phyloP scores from a whole-genome alignment of 2,113 vertebrate genomes.

The Phylloscopus trochiloides region DNA sequence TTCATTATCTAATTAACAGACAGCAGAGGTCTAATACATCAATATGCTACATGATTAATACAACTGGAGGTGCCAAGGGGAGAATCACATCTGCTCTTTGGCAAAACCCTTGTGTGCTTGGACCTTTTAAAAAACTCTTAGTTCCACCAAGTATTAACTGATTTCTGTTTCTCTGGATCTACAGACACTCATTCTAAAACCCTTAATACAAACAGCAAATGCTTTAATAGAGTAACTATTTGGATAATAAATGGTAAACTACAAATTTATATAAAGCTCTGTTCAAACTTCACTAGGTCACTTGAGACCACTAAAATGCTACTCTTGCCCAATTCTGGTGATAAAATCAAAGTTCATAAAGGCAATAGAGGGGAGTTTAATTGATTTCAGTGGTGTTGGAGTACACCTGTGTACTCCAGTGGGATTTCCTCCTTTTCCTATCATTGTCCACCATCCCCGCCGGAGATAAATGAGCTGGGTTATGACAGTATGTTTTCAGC shows the following conservation, averaged over 20 bases:
- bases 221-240: neutral
- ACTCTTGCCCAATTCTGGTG: neutral
- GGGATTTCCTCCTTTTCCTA: neutral
- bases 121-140: neutral
- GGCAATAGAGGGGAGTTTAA: neutral
- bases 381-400: neutral
- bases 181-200: neutral
- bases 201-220: neutral
- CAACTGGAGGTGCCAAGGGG: neutral
- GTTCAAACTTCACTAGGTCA: neutral
- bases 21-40: neutral
- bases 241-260: neutral
- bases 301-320: neutral
- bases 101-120: neutral
- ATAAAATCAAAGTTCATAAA: constrained; percentile 16
- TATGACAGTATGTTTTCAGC: neutral
- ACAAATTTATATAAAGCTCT: neutral
- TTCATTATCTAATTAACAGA: neutral
- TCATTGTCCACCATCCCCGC: neutral
- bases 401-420: neutral
- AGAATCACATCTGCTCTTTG: neutral
- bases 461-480: neutral
- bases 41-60: neutral
- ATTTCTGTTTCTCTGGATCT: neutral
- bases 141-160: neutral